These are phyloP conservation scores for Virgularia gustaviana DNA, from an alignment of 92 coral and sea anemone species.

Conservation along the genomic window DNA sequence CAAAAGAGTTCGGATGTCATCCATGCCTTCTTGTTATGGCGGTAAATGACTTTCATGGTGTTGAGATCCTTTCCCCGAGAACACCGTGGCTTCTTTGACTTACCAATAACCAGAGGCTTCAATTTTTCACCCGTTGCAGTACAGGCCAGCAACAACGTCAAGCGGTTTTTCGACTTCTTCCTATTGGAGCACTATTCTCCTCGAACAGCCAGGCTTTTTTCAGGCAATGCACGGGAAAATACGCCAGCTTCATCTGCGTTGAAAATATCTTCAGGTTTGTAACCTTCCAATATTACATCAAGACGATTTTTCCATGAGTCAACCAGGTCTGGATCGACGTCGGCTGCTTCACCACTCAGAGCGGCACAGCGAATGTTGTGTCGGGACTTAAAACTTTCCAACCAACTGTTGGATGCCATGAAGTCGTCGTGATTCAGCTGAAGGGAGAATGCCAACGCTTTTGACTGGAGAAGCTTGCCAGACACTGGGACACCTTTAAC, in stretches of 20 bases:
- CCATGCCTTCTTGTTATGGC: conserved; percentile 4
- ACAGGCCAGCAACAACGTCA: background rate
- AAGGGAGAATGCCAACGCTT: background rate
- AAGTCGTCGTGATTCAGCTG: background rate
- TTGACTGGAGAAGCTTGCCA: background rate
- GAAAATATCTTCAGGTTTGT: conserved; percentile 31
- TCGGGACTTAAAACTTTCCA: conserved; percentile 45
- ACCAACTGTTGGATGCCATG: conserved; percentile 57
- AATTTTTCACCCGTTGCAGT: conserved; percentile 24
- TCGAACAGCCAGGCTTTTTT: conserved; percentile 38
- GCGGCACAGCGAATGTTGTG: conserved; percentile 48
- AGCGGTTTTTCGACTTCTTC: background rate
- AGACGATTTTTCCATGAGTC: conserved; percentile 7
- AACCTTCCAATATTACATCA: conserved; percentile 12
- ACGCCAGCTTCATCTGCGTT: conserved; percentile 43
- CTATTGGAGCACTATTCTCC: background rate
- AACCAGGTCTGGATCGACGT: conserved; percentile 36
- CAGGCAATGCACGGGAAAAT: conserved; percentile 39
- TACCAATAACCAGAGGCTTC: conserved; percentile 46
- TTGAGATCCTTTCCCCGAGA: conserved; percentile 43
- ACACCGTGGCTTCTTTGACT: conserved; percentile 49
- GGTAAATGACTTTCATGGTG: conserved; percentile 22
- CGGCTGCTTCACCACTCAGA: conserved; percentile 51
- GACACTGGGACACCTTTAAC: conserved; percentile 31
- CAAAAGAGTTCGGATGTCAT: conserved; percentile 48